Base-by-base conservation (phyloP, 2,888 invertebrate genomes). In the Polylopha cassiicola region DNA sequence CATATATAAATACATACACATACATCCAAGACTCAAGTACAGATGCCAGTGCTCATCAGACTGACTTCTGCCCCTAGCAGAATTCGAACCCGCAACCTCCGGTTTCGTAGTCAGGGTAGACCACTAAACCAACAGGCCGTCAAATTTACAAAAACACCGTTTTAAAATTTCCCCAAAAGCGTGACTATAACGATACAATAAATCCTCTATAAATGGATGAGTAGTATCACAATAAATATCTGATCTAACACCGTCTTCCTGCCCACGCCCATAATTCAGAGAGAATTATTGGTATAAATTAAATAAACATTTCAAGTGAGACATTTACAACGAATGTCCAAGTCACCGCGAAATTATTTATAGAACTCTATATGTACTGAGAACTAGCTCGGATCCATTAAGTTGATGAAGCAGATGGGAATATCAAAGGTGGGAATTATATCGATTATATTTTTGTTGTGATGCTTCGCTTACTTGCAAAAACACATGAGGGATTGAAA, bases 261-360 rank as follows among this genome's bases (percentile, higher is more conserved):
- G 73, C 76, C 77, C 73, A 76, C 76, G 72, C 67, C 56, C 71
- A 79, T 82, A 80, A 79, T 74, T 82, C 74, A 77, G 63, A 49
- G 65, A 73, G 75, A 82, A 68, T 76, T 79, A 81, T 80, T 71
- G 66, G 74, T 73, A 78, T 80, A 75, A 75, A 82, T 78, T 75
- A 80, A 80, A 81, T 78, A 81, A 81, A 81, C 76, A 80, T 75
- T 62, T 80, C 79, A 73, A 73, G 63, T 66, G 62, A 59, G 76
- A 75, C 77, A 56, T 73, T 75, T 71, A 76, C 68, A 73, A 72
- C 67, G 67, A 70, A 76, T 73, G 66, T 64, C 54, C 51, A 53
- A 71, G 68, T 66, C 64, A 59, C 62, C 63, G 75, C 77, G 45
- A 78, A 73, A 71, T 72, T 73, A 75, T 72, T 64, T 65, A 64